Conservation (phyloP, 1,140 invertebrate species). For the Cyclina sinensis region DNA sequence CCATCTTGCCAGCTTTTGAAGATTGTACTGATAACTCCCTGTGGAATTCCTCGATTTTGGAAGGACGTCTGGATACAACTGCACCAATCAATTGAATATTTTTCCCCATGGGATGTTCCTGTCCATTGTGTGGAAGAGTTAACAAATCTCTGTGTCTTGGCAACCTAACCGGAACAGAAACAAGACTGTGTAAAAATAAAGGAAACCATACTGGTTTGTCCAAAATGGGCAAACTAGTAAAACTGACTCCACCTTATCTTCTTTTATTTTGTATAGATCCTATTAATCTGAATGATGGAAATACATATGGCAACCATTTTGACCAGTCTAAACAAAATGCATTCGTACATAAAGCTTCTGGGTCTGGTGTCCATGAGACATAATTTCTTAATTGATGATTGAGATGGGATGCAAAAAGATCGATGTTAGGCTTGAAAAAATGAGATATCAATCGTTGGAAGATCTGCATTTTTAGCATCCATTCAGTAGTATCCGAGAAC, state of each 20-base stretch:
- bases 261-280: conserved; percentile 47
- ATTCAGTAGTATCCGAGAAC: conserved; percentile 48
- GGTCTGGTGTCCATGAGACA: conserved; percentile 61
- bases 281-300: conserved; percentile 65
- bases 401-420: conserved; percentile 68
- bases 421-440: conserved; percentile 45
- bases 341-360: conserved; percentile 44
- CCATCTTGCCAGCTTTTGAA: not conserved
- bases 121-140: not conserved
- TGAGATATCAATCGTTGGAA: conserved; percentile 4
- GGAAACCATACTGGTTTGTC: conserved; percentile 28
- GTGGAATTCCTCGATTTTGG: not conserved
- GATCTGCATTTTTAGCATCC: conserved; percentile 46
- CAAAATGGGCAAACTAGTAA: conserved; percentile 5
- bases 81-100: not conserved
- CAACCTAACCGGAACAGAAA: conserved; percentile 27
- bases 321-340: conserved; percentile 43
- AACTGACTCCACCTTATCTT: conserved; percentile 39
- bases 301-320: conserved; percentile 13
- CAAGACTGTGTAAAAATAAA: not conserved
- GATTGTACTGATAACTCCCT: not conserved
- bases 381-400: conserved; percentile 53
- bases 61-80: not conserved
- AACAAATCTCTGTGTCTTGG: conserved; percentile 37
- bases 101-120: not conserved